Percentiles rank a stretch among this genome's conserved stretches.
These are phyloP conservation scores for Minunthozetes semirufus DNA, from an alignment of 2,888 invertebrate genomes.

Conservation along the genomic window DNA sequence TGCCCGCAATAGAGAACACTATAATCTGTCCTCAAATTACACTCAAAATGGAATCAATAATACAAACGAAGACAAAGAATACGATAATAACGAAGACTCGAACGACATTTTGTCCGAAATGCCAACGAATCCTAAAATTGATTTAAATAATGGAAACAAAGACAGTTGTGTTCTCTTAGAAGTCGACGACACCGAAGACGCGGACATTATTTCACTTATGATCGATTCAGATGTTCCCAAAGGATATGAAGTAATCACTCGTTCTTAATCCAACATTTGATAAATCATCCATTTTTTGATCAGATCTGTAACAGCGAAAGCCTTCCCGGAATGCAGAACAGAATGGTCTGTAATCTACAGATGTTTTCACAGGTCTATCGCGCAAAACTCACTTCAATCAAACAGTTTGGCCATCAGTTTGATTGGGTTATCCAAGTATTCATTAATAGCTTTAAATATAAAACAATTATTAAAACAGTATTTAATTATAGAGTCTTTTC, in stretches of 20 bases:
- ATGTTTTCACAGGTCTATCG: conserved; percentile 77
- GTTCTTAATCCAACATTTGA: too few relatives aligned
- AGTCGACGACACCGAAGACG: conserved; percentile 75
- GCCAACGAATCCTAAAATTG: neutral
- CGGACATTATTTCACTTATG: conserved; percentile 64
- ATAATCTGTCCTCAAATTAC: conserved; percentile 49
- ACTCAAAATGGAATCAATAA: neutral
- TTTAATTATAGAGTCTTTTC: conserved; percentile 57
- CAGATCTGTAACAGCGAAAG: conserved; percentile 62
- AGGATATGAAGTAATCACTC: conserved; percentile 59
- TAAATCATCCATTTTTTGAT: too few relatives aligned
- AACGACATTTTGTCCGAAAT: neutral
- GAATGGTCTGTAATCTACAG: conserved; percentile 50
- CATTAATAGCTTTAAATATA: conserved; percentile 40
- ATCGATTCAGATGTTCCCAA: conserved; percentile 67
- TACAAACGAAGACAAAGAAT: neutral
- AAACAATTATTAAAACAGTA: too few relatives aligned
- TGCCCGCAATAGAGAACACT: conserved; percentile 63
- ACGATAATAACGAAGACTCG: conserved; percentile 22
- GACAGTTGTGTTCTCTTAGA: conserved; percentile 45
- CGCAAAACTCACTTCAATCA: conserved; percentile 46
- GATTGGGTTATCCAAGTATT: conserved; percentile 50
- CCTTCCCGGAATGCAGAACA: conserved; percentile 57
- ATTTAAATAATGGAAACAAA: conserved; percentile 32
- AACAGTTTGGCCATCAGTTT: conserved; percentile 49